These are phyloP conservation scores for Drosophila auraria DNA, from an alignment of 1,140 invertebrate species.

Conservation along the genomic window DNA sequence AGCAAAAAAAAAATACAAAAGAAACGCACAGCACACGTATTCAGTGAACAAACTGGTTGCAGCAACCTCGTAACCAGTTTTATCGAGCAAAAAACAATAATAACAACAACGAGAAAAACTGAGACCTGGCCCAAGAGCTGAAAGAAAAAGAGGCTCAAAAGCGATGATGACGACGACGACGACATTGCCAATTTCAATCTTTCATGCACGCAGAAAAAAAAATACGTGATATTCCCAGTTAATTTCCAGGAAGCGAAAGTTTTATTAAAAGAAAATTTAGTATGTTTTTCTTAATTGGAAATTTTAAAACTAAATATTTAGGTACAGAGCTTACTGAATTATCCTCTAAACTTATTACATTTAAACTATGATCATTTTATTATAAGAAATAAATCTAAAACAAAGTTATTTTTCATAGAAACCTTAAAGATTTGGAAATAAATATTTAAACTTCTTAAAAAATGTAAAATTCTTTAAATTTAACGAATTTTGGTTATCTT, in stretches of 20 bases:
- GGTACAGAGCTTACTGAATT: too few species aligned
- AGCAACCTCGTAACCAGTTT: constrained; percentile 56
- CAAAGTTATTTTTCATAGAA: neutral
- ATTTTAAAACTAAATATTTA: too few species aligned
- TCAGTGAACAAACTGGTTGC: constrained; percentile 45
- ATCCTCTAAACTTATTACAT: too few species aligned
- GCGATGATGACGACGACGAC: constrained; percentile 45
- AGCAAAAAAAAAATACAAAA: constrained; percentile 4
- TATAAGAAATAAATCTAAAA: neutral
- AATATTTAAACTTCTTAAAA: neutral
- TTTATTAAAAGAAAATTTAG: constrained; percentile 4
- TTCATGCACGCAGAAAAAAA: constrained; percentile 14
- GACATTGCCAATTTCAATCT: constrained; percentile 62
- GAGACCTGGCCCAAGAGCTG: constrained; percentile 23
- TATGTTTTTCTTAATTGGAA: neutral
- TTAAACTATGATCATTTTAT: too few species aligned
- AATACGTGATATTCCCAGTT: neutral
- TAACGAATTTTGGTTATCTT: neutral
- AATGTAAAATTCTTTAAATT: neutral
- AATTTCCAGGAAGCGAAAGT: constrained; percentile 8
- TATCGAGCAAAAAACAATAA: constrained; percentile 32
- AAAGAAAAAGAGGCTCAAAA: constrained; percentile 46
- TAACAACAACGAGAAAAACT: neutral
- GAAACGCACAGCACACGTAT: constrained; percentile 29
- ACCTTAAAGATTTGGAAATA: neutral